Evolutionary conservation across 1,140 invertebrate species (phyloP), one percentile per base, ranked within the genome.

Genomic region (Thaumetopoea pityocampa): DNA sequence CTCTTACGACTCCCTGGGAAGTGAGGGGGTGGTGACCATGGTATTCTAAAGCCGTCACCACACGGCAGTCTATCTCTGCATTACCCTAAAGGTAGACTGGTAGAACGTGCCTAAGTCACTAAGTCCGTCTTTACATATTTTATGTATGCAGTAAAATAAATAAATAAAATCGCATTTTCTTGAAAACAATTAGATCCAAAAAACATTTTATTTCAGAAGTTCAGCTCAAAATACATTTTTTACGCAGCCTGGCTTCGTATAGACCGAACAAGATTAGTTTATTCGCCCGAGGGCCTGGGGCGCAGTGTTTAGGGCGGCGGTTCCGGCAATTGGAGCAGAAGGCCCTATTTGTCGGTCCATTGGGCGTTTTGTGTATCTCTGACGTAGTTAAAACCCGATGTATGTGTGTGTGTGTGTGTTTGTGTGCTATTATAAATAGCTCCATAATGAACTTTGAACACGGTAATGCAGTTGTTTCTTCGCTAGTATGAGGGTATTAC

Each of bases 151-250:
- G n/a, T n/a, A n/a, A n/a, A n/a, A n/a, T n/a, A n/a, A n/a, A n/a
- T n/a, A n/a, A n/a, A n/a, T n/a, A n/a, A n/a, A n/a, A n/a, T n/a
- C n/a, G n/a, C n/a, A n/a, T 23, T 23, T 9, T 5, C 20, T 44
- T n/a, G 18, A 16, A 27, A 35, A 19, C 33, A 44, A 28, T 27
- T 19, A 23, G 5, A 6, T 16, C 16, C 15, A 26, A 34, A 19
- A 27, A 32, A 14, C 12, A 56, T 51, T 46, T 51, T 62, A 51
- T 32, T 67, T 44, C 24, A 54, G 43, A 54, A 58, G 58, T 51
- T 54, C 64, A 55, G 47, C 57, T 61, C 56, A 63, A 67, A 77
- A 71, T 77, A 67, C 63, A 71, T 77, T 77, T 77, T 77, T 73
- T 64, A 71, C 61, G 57, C 57, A 42, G 24, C 51, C 14, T 40